Base-by-base conservation (phyloP, 2,797 vertebrate genomes). In the Manis crassicaudata region DNA sequence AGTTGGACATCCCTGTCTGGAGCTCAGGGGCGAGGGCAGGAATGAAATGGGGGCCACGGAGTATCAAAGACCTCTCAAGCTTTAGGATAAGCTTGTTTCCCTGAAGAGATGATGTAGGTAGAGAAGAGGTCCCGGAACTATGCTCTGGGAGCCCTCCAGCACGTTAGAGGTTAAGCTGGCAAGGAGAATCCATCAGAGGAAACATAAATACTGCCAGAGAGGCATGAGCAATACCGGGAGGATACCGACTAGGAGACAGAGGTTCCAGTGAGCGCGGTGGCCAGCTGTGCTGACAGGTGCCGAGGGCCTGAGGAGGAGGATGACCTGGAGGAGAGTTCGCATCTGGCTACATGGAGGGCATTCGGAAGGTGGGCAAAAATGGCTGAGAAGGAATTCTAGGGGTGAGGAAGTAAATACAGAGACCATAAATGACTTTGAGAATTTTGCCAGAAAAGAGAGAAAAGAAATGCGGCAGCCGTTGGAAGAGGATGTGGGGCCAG, bases 301-400 rank as follows among this genome's bases (percentile, higher is more conserved):
- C 0, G 10, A 62, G 21, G 62, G 1, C 4, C 0, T 21, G 16
- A 2, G 23, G 56, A 14, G 54, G 43, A 70, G 17, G 29, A 80
- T 10, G 6, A 7, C 17, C 18, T 43, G 14, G 23, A 16, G 29
- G 76, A 43, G 20, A 72, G 63, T 43, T 5, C 75, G 35, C 29
- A 68, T 58, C 62, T 86, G 43, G 35, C 7, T 25, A 32, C 6
- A 29, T 16, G n/a, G 63, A 62, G 58, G 16, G 54, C 43, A 16
- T 9, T 73, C 2, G 3, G 14, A n/a, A 81, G 29, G 2, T 8
- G 7, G 56, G 54, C 13, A 23, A 50, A 23, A 73, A 17, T 29
- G 10, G 46, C 46, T 67, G 29, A 60, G n/a, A 60, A 76, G 60
- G 37, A 35, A 10, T 52, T 18, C 2, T 25, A n/a, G 52, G 50